Base-by-base conservation (phyloP, 2,113 vertebrate species). In the Mellivora capensis region DNA sequence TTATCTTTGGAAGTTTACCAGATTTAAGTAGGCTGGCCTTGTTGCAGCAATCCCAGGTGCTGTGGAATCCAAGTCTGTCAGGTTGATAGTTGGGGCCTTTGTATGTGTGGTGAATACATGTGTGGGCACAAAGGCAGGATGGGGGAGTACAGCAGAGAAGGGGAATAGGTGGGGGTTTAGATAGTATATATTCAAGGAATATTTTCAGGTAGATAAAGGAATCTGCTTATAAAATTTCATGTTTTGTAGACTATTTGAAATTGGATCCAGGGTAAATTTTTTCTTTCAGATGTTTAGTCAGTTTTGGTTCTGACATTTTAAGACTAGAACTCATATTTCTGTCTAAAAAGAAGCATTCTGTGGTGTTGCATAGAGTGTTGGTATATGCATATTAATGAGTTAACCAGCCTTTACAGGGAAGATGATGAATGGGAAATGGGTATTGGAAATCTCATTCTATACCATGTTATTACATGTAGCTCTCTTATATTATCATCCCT, bases 181-280 rank as follows among this genome's bases (percentile, higher is more conserved):
- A 20, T 49, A 77, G 20, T 83, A 3, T 18, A 39, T 79, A 96
- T 91, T 44, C 54, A 90, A 71, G 59, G 83, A 79, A 18, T 86
- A 61, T 64, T 83, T 97, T 59, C 31, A 37, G 74, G 52, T 34
- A 91, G 84, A 86, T 72, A 89, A 89, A 93, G 79, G 93, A 90
- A 90, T 39, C 47, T 93, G 34, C 67, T 77, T 96, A 37, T 69
- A 64, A 89, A 96, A 82, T 96, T 76, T 85, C 14, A 27, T 86
- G 59, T 76, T 97, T 95, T 93, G 80, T 83, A 77, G 23, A 97
- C 92, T 61, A 94, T 57, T 89, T 87, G 25, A 96, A 87, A 86
- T 74, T 61, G 34, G 31, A 85, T 90, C 9, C 6, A 92, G 47
- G 80, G 14, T 85, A 71, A 85, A 86, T 95, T 96, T 93, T n/a